Percentiles rank a stretch among this genome's conserved stretches.
Conservation (phyloP, 2,113 vertebrate genomes). For the Hyaena hyaena region DNA sequence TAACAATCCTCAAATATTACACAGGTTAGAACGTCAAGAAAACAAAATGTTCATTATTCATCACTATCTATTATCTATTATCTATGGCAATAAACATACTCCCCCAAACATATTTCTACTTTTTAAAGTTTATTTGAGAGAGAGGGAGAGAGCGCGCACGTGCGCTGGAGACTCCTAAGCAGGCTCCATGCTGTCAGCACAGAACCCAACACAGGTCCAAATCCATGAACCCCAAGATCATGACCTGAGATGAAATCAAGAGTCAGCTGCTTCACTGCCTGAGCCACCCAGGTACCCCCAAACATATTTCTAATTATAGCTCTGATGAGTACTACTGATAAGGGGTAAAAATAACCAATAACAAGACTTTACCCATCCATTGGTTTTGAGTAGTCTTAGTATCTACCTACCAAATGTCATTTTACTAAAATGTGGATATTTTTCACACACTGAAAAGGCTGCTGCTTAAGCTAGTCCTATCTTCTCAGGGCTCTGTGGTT, state of each 20-base stretch:
- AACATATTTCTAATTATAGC: neutral
- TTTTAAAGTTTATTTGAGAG: too few relatives aligned
- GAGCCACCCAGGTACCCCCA: neutral
- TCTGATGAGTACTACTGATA: neutral
- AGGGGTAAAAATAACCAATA: slow-evolving; percentile 5
- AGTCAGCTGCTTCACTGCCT: too few relatives aligned
- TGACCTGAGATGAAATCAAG: too few relatives aligned
- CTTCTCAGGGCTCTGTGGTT: neutral
- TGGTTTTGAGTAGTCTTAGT: neutral
- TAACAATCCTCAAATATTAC: slow-evolving; percentile 25
- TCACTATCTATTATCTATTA: slow-evolving; percentile 36
- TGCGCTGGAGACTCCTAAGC: too few relatives aligned
- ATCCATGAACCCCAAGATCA: too few relatives aligned
- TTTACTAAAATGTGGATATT: slow-evolving; percentile 8
- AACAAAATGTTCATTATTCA: slow-evolving; percentile 1
- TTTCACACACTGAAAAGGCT: neutral
- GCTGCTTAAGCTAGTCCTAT: neutral
- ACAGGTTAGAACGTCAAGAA: slow-evolving; percentile 24
- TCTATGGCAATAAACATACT: neutral
- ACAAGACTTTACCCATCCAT: neutral
- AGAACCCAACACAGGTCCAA: too few relatives aligned
- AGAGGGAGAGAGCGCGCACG: too few relatives aligned
- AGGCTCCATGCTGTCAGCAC: too few relatives aligned
- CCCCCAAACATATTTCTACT: neutral
- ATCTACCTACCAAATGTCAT: neutral